These are phyloP conservation scores for Dromiciops gliroides DNA, from an alignment of 2,113 vertebrate species.

Conservation along the genomic window DNA sequence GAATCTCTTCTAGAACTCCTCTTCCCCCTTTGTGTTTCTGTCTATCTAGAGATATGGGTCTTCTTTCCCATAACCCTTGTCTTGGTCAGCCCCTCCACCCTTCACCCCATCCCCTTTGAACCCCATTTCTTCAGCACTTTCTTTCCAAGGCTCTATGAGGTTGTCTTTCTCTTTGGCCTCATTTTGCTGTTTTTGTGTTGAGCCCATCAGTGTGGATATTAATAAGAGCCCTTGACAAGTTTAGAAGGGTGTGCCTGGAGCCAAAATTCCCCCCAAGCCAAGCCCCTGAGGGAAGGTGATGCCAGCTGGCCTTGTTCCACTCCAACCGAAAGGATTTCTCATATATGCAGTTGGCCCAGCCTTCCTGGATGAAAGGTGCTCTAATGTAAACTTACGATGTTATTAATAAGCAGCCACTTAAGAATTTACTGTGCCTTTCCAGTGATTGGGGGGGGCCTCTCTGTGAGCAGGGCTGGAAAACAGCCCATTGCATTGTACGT, in stretches of 20 bases:
- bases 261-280: conserved; percentile 68
- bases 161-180: conserved; percentile 47
- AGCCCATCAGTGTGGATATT: conserved; percentile 61
- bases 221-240: conserved; percentile 68
- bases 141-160: conserved; percentile 18
- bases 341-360: conserved; percentile 61
- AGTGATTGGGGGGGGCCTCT: conserved; percentile 66
- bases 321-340: conserved; percentile 70
- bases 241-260: conserved; percentile 65
- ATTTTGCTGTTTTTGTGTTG: conserved; percentile 35
- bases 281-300: conserved; percentile 57
- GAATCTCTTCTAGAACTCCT: conserved; percentile 40
- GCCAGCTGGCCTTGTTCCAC: conserved; percentile 72
- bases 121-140: conserved; percentile 28
- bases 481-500: conserved; percentile 54
- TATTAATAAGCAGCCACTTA: conserved; percentile 81
- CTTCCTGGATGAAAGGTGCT: conserved; percentile 73
- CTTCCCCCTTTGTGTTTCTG: conserved; percentile 43
- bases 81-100: background rate
- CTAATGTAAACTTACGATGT: conserved; percentile 79
- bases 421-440: conserved; percentile 75
- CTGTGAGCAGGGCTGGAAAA: conserved; percentile 13
- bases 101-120: background rate
- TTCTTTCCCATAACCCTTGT: background rate
- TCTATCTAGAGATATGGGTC: rapidly evolving